Conservation (phyloP, 1,140 invertebrate genomes). For the Cydia pomonella region DNA sequence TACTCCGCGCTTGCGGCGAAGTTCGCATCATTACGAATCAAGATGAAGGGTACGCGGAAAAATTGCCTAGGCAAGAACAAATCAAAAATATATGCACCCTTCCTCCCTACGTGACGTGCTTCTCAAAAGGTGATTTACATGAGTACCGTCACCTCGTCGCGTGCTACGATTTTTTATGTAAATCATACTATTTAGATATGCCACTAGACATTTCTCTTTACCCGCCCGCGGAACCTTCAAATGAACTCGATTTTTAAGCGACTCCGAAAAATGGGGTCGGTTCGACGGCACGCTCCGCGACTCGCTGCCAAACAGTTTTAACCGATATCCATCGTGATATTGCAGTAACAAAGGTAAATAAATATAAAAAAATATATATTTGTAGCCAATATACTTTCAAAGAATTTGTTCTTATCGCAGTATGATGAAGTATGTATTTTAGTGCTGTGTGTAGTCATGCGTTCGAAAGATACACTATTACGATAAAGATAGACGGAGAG, state of each 20-base stretch:
- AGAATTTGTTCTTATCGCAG: not conserved
- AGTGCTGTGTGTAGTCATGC: no score
- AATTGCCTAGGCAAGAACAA: slow-evolving; percentile 73
- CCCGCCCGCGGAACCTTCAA: slow-evolving; percentile 42
- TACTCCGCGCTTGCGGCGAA: slow-evolving; percentile 16
- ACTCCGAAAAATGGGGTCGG: slow-evolving; percentile 29
- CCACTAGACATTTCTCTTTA: slow-evolving; percentile 61
- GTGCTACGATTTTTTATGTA: slow-evolving; percentile 77
- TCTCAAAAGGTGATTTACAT: slow-evolving; percentile 69
- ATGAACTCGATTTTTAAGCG: slow-evolving; percentile 33
- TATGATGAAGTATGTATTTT: not conserved
- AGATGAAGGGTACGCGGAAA: slow-evolving; percentile 59
- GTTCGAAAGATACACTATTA: no score
- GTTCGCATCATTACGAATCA: slow-evolving; percentile 43
- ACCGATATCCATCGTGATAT: not conserved
- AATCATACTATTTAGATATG: slow-evolving; percentile 77
- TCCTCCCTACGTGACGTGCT: slow-evolving; percentile 68
- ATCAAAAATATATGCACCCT: slow-evolving; percentile 81
- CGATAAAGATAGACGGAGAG: no score
- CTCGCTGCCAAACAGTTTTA: slow-evolving; percentile 14
- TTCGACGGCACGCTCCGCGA: slow-evolving; percentile 13
- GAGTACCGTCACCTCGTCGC: slow-evolving; percentile 62
- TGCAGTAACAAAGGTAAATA: not conserved
- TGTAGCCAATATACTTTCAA: not conserved
- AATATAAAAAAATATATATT: not conserved